These are phyloP conservation scores for Peromyscus californicus DNA, from an alignment of 2,113 vertebrate species.

Conservation along the genomic window DNA sequence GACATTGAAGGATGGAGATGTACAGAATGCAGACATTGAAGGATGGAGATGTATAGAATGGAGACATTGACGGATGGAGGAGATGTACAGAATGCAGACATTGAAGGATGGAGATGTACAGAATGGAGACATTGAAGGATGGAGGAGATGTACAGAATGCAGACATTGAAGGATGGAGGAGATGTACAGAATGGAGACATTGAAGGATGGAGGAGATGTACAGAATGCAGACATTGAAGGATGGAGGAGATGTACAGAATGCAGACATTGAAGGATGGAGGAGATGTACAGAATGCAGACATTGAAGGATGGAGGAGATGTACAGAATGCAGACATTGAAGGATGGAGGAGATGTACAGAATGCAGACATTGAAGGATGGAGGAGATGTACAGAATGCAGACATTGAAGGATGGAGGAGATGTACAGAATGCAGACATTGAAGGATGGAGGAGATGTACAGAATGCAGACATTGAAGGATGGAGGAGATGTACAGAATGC, in stretches of 20 bases:
- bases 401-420: background rate
- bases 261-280: background rate
- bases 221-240: background rate
- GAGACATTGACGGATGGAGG: background rate
- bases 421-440: background rate
- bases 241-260: background rate
- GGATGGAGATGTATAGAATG: too few species aligned
- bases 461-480: background rate
- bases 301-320: background rate
- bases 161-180: background rate
- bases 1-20: background rate
- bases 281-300: background rate
- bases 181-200: background rate
- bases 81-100: background rate
- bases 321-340: background rate
- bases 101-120: background rate
- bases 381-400: background rate
- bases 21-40: background rate
- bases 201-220: background rate
- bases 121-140: background rate
- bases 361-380: background rate
- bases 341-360: background rate
- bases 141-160: background rate
- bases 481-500: background rate
- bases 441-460: background rate